Conservation (phyloP, 2,797 vertebrate species). For the Orientallactaga sibirica region DNA sequence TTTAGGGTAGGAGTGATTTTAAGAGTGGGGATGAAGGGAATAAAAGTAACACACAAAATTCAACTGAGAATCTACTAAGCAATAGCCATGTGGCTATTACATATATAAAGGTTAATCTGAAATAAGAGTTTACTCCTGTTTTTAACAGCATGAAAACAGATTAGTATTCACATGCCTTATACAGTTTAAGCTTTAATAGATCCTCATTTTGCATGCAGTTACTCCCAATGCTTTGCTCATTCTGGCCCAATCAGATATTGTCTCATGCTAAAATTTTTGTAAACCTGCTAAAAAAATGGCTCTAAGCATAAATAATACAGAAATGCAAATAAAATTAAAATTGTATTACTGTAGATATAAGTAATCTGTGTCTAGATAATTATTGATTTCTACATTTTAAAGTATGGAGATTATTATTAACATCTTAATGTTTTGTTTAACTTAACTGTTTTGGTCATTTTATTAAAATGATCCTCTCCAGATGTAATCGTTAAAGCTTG, state of each 20-base stretch:
- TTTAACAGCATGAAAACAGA: background rate
- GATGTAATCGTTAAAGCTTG: background rate
- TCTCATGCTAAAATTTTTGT: background rate
- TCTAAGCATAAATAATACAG: background rate
- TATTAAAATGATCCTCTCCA: background rate
- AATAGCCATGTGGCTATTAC: background rate
- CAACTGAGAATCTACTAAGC: background rate
- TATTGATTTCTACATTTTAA: background rate
- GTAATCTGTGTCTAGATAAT: background rate
- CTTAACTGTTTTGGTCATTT: background rate
- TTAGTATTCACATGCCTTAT: background rate
- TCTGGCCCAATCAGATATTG: background rate
- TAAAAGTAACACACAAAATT: background rate
- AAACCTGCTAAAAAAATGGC: background rate
- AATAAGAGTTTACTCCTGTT: background rate
- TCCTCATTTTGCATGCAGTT: background rate
- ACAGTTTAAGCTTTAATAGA: background rate
- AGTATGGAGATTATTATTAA: conserved; percentile 10
- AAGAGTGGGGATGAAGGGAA: background rate
- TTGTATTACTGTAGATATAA: conserved; percentile 9
- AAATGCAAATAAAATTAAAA: background rate
- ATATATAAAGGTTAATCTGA: background rate
- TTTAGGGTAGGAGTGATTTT: background rate
- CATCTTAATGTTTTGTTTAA: background rate
- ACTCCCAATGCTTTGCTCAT: background rate